phyloP scores from a whole-genome alignment of 2,113 vertebrate genomes.

The Entelurus aequoreus region DNA sequence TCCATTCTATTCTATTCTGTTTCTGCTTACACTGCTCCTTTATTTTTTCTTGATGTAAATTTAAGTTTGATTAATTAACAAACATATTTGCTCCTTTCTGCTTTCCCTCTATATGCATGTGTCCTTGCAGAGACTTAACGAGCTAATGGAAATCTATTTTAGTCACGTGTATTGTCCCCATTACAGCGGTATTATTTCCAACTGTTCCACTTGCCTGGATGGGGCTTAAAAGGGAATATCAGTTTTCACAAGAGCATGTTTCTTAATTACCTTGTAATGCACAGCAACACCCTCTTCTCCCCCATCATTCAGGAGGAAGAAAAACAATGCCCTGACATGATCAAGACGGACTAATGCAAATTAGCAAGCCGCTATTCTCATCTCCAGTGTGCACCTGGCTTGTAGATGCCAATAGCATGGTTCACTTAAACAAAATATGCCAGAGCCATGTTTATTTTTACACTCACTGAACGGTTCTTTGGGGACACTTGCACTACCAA shows the following conservation, averaged over 20 bases:
- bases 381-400: slow-evolving; percentile 19
- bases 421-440: slow-evolving; percentile 6
- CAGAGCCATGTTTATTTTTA: slow-evolving; percentile 19
- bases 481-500: not conserved
- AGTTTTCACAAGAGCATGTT: slow-evolving; percentile 46
- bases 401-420: not conserved
- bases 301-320: slow-evolving; percentile 19
- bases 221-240: slow-evolving; percentile 31
- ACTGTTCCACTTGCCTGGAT: slow-evolving; percentile 52
- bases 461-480: not conserved
- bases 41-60: slow-evolving; percentile 23
- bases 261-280: slow-evolving; percentile 60
- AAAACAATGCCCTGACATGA: slow-evolving; percentile 52
- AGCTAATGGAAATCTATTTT: slow-evolving; percentile 53
- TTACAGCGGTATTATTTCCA: slow-evolving; percentile 53
- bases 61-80: slow-evolving; percentile 24
- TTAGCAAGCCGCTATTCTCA: slow-evolving; percentile 28
- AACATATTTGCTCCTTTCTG: slow-evolving; percentile 17
- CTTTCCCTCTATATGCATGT: slow-evolving; percentile 1
- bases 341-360: slow-evolving; percentile 38
- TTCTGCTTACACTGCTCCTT: slow-evolving; percentile 1
- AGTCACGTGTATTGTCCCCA: slow-evolving; percentile 44
- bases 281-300: slow-evolving; percentile 30
- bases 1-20: not conserved
- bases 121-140: slow-evolving; percentile 21